phyloP scores from a whole-genome alignment of 1,140 invertebrate genomes.

The Drosophila sp. region DNA sequence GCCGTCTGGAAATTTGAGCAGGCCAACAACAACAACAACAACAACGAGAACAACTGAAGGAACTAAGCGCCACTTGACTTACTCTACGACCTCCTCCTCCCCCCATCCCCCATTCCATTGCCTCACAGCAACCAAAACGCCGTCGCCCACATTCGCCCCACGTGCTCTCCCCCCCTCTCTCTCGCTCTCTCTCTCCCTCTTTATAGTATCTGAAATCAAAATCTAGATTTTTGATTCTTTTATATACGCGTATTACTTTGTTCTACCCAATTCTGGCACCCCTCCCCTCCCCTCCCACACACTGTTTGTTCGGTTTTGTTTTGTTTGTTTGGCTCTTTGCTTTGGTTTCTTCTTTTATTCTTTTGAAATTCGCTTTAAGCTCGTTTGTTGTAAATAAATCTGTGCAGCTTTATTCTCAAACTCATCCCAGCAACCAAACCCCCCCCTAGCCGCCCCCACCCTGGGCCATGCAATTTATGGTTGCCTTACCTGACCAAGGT shows the following conservation, averaged over 20 bases:
- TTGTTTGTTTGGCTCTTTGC: constrained; percentile 43
- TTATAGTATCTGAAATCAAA: constrained; percentile 75
- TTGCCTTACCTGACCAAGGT: constrained; percentile 7
- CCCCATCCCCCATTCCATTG: not conserved
- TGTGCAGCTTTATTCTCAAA: constrained; percentile 48
- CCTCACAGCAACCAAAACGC: not conserved
- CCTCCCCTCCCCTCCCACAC: not conserved
- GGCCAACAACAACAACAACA: constrained; percentile 6
- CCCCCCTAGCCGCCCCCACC: not conserved
- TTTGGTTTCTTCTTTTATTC: constrained; percentile 55
- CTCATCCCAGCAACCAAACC: constrained; percentile 18
- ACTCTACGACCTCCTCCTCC: constrained; percentile 15
- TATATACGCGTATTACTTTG: constrained; percentile 66
- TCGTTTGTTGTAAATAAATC: constrained; percentile 72
- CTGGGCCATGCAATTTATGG: not conserved
- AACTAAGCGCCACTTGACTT: constrained; percentile 77
- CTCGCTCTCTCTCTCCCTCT: not conserved
- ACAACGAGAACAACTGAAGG: not conserved
- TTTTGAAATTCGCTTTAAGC: constrained; percentile 75
- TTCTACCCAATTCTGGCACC: constrained; percentile 9
- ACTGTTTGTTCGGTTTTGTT: constrained; percentile 2
- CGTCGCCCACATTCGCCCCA: not conserved
- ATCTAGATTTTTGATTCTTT: constrained; percentile 79
- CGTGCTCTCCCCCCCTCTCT: not conserved
- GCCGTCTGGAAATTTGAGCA: constrained; percentile 29